Conservation (phyloP, 2,888 invertebrate genomes). For the Cataglyphis albicans region DNA sequence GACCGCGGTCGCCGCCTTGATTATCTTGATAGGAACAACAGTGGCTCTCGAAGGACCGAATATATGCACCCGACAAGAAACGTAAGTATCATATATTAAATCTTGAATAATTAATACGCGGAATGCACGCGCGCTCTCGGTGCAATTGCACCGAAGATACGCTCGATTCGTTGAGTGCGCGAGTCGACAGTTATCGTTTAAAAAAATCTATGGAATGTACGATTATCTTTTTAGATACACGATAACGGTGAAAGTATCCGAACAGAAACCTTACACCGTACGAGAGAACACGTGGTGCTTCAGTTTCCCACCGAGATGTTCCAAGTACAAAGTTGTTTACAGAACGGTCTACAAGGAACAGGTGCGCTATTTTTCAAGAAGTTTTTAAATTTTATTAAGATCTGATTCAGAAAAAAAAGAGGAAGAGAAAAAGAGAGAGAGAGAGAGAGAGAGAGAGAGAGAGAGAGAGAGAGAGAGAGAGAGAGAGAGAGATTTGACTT, state of each 20-base stretch:
- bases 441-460: background rate
- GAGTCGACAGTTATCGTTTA: background rate
- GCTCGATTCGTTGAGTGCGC: background rate
- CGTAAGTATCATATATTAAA: constrained; percentile 87
- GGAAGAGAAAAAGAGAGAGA: too few species aligned
- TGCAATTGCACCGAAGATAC: background rate
- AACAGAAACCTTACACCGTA: constrained; percentile 93
- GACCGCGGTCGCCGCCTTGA: constrained; percentile 29
- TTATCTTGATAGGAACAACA: constrained; percentile 35
- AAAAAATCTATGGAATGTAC: background rate
- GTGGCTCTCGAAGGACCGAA: constrained; percentile 90
- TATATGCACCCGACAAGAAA: constrained; percentile 92
- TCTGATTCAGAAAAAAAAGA: background rate
- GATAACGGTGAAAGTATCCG: constrained; percentile 92
- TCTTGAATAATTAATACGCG: background rate
- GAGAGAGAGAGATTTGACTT: background rate
- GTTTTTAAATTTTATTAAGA: background rate
- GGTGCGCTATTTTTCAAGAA: constrained; percentile 79
- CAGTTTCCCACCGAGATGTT: constrained; percentile 94
- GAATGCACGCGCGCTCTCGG: background rate
- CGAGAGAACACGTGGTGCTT: constrained; percentile 94
- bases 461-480: too few species aligned
- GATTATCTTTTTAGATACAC: constrained; percentile 89
- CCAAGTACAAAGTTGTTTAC: constrained; percentile 93
- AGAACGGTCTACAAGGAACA: constrained; percentile 92